Conservation (phyloP, 2,113 vertebrate genomes). For the Conger conger region DNA sequence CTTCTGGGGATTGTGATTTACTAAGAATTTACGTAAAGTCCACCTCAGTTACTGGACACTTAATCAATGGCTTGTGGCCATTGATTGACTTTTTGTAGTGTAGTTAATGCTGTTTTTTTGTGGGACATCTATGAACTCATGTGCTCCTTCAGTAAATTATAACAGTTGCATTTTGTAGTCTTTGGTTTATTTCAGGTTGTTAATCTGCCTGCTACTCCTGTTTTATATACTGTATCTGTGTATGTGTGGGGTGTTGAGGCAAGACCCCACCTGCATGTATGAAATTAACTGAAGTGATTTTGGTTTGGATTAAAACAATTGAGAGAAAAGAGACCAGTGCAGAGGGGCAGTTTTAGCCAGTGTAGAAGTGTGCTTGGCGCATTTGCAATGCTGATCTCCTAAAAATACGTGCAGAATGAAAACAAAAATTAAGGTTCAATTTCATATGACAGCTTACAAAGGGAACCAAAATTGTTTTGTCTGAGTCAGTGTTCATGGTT, state of each 20-base stretch:
- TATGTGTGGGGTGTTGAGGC: not conserved
- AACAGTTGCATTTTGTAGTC: not conserved
- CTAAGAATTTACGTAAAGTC: constrained; percentile 23
- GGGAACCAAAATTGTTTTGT: not conserved
- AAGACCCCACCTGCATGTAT: too few relatives aligned
- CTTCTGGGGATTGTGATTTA: constrained; percentile 33
- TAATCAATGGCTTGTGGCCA: constrained; percentile 42
- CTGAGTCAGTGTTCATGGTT: not conserved
- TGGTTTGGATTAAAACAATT: not conserved
- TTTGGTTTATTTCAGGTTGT: not conserved
- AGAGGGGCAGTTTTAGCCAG: not conserved
- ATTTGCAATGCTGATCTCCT: too few relatives aligned
- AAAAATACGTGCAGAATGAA: too few relatives aligned
- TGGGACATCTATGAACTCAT: not conserved
- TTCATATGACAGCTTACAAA: not conserved
- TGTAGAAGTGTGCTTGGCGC: too few relatives aligned
- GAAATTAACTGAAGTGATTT: too few relatives aligned
- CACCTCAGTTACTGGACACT: constrained; percentile 26
- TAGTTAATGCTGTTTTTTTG: constrained; percentile 38
- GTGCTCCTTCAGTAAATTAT: not conserved
- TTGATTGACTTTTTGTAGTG: constrained; percentile 38
- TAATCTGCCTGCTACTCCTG: not conserved
- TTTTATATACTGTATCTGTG: not conserved
- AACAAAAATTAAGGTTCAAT: not conserved
- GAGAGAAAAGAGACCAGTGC: not conserved